These are phyloP conservation scores for Hirtodrosophila cameraria DNA, from an alignment of 2,888 invertebrate species.

Conservation along the genomic window DNA sequence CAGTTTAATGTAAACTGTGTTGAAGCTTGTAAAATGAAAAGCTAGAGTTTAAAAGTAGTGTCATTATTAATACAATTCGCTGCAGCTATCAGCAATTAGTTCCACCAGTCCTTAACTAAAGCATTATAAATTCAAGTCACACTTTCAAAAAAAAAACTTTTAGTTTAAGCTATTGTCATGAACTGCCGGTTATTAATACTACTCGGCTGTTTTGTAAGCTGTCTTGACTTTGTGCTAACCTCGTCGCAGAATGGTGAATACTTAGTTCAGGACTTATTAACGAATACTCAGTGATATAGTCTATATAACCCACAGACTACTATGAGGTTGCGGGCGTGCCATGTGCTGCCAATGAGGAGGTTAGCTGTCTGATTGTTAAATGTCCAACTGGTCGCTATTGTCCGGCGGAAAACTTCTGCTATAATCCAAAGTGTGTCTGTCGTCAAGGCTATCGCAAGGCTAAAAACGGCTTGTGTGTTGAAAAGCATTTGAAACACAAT, in stretches of 20 bases:
- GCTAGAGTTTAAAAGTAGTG: no score
- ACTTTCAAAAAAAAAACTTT: background rate
- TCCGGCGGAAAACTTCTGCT: slow-evolving; percentile 44
- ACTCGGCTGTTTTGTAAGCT: background rate
- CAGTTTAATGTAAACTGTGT: no score
- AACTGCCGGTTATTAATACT: background rate
- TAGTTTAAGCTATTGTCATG: slow-evolving; percentile 11
- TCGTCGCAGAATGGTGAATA: slow-evolving; percentile 23
- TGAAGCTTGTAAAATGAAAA: no score
- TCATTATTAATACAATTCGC: background rate
- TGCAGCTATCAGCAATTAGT: background rate
- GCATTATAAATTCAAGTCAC: background rate
- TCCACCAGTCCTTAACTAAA: background rate
- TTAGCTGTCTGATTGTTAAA: slow-evolving; percentile 48
- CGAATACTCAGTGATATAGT: background rate
- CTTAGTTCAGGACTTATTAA: no score
- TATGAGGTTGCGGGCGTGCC: slow-evolving; percentile 46
- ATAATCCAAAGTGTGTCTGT: slow-evolving; percentile 58
- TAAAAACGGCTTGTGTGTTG: slow-evolving; percentile 27
- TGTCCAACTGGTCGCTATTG: slow-evolving; percentile 27
- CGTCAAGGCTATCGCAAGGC: slow-evolving; percentile 44
- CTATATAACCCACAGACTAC: slow-evolving; percentile 17
- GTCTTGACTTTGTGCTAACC: background rate
- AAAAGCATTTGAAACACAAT: slow-evolving; percentile 19
- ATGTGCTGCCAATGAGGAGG: slow-evolving; percentile 44